Evolutionary conservation across 2,888 invertebrate species (phyloP).

Genomic region (Muschampia plurimacula): DNA sequence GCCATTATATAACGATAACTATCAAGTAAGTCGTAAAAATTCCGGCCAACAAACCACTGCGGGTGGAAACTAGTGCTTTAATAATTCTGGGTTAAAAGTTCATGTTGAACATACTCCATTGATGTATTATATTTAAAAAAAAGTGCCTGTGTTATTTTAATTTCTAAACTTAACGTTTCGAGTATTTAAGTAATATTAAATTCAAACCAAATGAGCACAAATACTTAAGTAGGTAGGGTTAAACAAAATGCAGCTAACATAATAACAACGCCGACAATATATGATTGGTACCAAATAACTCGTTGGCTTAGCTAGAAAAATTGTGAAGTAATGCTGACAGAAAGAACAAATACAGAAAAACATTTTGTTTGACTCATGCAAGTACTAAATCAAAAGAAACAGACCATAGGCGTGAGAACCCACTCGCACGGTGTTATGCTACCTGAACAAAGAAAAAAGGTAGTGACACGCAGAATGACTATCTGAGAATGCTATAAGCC

Average conservation of each 20-base stretch:
- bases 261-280: background rate
- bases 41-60: too few species aligned
- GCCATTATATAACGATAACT: too few species aligned
- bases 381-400: slow-evolving; percentile 59
- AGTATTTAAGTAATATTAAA: too few species aligned
- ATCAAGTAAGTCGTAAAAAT: too few species aligned
- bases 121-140: too few species aligned
- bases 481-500: slow-evolving; percentile 64
- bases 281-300: background rate
- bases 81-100: too few species aligned
- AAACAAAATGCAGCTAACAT: background rate
- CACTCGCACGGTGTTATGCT: slow-evolving; percentile 78
- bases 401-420: slow-evolving; percentile 66
- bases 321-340: slow-evolving; percentile 7
- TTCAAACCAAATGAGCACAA: too few species aligned
- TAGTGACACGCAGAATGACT: slow-evolving; percentile 61
- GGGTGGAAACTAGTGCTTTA: too few species aligned
- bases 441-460: slow-evolving; percentile 78
- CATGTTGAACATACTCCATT: too few species aligned
- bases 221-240: too few species aligned
- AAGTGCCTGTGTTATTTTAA: too few species aligned
- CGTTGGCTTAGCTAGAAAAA: background rate
- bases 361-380: slow-evolving; percentile 35
- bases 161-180: too few species aligned
- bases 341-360: background rate